Base-by-base conservation (phyloP, 1,140 invertebrate species). In the Trichomalopsis sarcophagae region DNA sequence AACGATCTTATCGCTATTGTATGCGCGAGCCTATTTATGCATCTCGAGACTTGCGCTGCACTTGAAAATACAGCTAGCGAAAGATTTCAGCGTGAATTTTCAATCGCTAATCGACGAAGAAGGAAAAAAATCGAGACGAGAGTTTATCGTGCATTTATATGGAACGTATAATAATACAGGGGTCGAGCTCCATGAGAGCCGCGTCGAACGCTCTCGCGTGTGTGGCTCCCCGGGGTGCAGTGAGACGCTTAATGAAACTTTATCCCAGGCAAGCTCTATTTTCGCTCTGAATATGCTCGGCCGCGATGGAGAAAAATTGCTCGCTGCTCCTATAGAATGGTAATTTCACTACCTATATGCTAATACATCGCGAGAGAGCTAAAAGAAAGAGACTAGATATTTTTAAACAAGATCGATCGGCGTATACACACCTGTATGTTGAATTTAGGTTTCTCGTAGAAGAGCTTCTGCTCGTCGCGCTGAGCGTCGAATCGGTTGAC, bases 381-480 rank as follows among this genome's bases (percentile, higher is more conserved):
- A 62, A 62, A n/a, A 62, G 27, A 62, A 62, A 36, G 33, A 14
- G 13, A 17, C 14, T 13, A 2, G 2, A 21, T 55, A 55, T 21
- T 55, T 55, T 55, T 17, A 55, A 55, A 17, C 17, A 21, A 55
- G 17, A 55, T 55, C 50, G 50, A 36, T 36, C 33, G 40, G 11
- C 14, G 62, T n/a, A 71, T 30, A 14, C 84, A 84, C 80, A 92
- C 92, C 90, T 93, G 92, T 86, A 95, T 93, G 87, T 94, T 93
- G 73, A 94, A 94, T 76, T 95, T 94, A 0, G 94, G 93, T 85
- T 95, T 95, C 84, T 95, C 94, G 88, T 95, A 95, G 86, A 95
- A 95, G 10, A 93, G 91, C 87, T 95, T 95, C 78, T 93, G 91
- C 77, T 94, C 93, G 77, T 92, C 93, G 78, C 93, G 93, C 21